Evolutionary conservation across 2,797 vertebrate species (phyloP), one percentile per base, ranked within the genome.

Genomic region (Onychomys leucogaster): DNA sequence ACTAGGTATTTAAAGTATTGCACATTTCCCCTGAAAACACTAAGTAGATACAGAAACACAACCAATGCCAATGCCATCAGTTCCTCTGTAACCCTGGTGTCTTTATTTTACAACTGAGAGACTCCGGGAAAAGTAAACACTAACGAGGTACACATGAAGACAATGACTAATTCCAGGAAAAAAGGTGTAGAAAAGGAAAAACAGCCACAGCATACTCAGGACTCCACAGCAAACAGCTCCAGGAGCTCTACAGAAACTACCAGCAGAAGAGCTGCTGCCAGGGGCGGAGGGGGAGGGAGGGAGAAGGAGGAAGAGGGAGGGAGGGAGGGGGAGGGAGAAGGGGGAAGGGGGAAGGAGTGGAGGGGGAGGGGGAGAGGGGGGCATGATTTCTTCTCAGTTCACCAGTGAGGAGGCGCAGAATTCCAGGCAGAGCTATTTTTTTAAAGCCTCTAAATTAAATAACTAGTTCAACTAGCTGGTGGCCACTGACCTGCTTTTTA

Each of bases 101-200:
- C 17, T 88, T 91, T 89, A 69, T 76, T 93, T 77, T 27, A 77
- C 13, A 89, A 88, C 71, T 75, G 91, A 49, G 17, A 87, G 43
- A 94, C 19, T 94, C 73, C 49, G 34, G 93, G 34, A 93, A 85
- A 90, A 90, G 61, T 71, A 82, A 27, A 89, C 65, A n/a, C 14
- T 41, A 93, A 43, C 41, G 75, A 90, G 71, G 69, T 12, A 81
- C 17, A 92, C 52, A 43, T 46, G 83, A 91, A 57, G 57, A 37
- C 1, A 87, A 41, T 52, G 59, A 87, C 81, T 73, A 90, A 90
- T 65, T 91, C 78, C n/a, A 65, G 90, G 90, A n/a, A 94, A 96
- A 94, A 92, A 37, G 37, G 29, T 65, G 27, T 27, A 85, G 77
- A 89, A 73, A 91, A 85, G 6, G 34, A 23, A 88, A 90, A 61